Evolutionary conservation across 2,888 invertebrate species (phyloP), one percentile per base, ranked within the genome.

Genomic region (Eilema griseolum): DNA sequence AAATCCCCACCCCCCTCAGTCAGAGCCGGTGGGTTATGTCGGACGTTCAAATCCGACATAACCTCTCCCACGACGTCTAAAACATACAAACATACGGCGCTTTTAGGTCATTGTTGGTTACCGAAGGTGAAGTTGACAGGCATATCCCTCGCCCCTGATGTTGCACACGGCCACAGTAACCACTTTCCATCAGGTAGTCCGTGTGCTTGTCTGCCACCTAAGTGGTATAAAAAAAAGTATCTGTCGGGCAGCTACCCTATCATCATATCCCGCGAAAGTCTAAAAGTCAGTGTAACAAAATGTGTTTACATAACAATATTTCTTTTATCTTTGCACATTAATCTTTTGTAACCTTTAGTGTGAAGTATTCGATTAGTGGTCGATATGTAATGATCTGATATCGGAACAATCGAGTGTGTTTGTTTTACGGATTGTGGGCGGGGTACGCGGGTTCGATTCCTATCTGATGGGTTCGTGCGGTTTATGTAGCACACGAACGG

Each of bases 301-400:
- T 63, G 23, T 60, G 24, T 65, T 65, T 65, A 65, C 37, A 41
- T 61, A 69, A 57, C 61, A 52, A 61, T 61, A 24, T 57, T 41
- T 23, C 26, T 68, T 46, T 37, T 71, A 71, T 67, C 67, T 67
- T 10, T 10, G 14, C 46, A 72, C 83, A 82, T 82, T 81, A 73
- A 82, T 81, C 81, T 75, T 52, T 57, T 67, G 67, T 75, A 74
- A 82, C 76, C 69, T 78, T 82, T 80, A 26, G 75, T 80, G 81
- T 82, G 71, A 75, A 78, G 73, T 64, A 60, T 71, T 79, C 61
- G 70, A 66, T 70, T 70, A 70, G 37, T 59, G 65, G 26, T 20
- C 64, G 67, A 71, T 71, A 71, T 65, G 67, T 68, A 68, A 56
- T 61, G 67, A 71, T 67, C 65, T 61, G 68, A 71, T 71, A 71